Base-by-base conservation (phyloP, 2,113 vertebrate species). In the Ceratotherium simum region DNA sequence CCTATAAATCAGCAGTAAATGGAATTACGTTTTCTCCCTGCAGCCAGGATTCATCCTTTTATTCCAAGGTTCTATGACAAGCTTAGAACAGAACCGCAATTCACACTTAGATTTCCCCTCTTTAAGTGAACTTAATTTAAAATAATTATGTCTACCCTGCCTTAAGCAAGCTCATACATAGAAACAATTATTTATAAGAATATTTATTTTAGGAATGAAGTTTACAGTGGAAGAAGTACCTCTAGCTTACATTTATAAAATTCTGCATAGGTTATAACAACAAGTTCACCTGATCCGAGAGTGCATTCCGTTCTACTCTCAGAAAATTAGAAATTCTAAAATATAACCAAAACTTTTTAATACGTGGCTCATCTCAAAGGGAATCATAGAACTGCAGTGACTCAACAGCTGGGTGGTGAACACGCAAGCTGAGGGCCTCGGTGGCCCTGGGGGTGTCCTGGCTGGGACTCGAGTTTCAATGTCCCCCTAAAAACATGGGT, bases 101-200 rank as follows among this genome's bases (percentile, higher is more conserved):
- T 93, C 95, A 73, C 67, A 33, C 56, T 92, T 95, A 91, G 36
- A 96, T 86, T 91, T 95, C 76, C 36, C 33, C 48, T 91, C 54
- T 91, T 12, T 82, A 83, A 73, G 72, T 72, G 51, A 88, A 42
- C 46, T 85, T 81, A 31, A 90, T 75, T 73, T 78, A 81, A 96
- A 95, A 90, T 78, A 94, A 90, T 79, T 70, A 78, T 56, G n/a
- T 46, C 60, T 85, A 88, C 25, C 29, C 9, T 75, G 31, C 54
- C 85, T 92, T 88, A 78, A 91, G 58, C 6, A 95, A 90, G 54
- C 29, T 90, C 90, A 78, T 60, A 78, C 8, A 83, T 79, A 82
- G 94, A 95, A 90, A 81, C 36, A 86, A 42, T 88, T 93, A 94
- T 80, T 92, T 91, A 88, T 3, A 94, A 72, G 75, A 64, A 94